Percentiles rank a stretch among this genome's conserved stretches.
Conservation (phyloP, 2,888 invertebrate genomes). For the Mesorhabditis sp. region DNA sequence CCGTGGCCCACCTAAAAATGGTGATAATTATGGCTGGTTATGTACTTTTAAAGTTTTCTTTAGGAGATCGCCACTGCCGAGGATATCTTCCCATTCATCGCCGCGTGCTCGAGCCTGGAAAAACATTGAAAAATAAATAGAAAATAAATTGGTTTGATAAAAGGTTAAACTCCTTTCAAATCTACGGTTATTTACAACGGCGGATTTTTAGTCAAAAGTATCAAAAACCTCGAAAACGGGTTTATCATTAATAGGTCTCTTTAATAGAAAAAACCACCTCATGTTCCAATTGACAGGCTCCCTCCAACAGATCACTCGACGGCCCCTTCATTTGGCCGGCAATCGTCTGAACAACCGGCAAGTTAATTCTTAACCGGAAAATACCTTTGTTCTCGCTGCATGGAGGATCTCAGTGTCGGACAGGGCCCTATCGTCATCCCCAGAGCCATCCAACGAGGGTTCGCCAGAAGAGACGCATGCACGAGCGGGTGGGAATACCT, state of each 20-base stretch:
- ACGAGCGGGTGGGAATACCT: constrained; percentile 16
- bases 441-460: constrained; percentile 24
- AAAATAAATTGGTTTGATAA: too few relatives aligned
- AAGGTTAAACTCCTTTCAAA: too few relatives aligned
- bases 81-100: constrained; percentile 26
- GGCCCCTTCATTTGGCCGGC: constrained; percentile 25
- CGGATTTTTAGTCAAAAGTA: too few relatives aligned
- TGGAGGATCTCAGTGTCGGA: constrained; percentile 23
- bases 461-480: constrained; percentile 26
- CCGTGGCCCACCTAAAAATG: neutral
- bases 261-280: neutral
- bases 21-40: neutral
- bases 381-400: constrained; percentile 18
- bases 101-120: neutral
- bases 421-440: constrained; percentile 24
- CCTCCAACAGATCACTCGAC: constrained; percentile 24
- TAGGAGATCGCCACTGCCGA: constrained; percentile 21
- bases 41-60: constrained; percentile 16
- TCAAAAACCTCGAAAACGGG: neutral
- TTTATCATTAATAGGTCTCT: neutral
- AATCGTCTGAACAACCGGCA: constrained; percentile 15
- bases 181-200: too few relatives aligned
- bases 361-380: neutral
- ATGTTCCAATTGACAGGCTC: constrained; percentile 21
- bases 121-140: too few relatives aligned